Evolutionary conservation across 1,140 invertebrate genomes (phyloP).

Genomic region (Orius insidiosus): DNA sequence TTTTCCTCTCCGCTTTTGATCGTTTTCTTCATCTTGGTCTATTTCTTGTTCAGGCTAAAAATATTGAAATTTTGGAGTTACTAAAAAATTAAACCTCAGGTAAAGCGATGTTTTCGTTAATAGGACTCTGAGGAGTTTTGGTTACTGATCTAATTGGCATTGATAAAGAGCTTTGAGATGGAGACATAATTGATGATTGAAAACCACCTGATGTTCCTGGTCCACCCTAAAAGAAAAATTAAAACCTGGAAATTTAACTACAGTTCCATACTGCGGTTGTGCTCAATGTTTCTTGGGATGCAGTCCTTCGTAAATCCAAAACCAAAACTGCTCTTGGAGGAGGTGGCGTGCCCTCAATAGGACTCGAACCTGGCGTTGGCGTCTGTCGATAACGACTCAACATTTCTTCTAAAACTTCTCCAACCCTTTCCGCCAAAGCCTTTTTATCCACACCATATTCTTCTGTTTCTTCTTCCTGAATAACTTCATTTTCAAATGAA

Average conservation of each 20-base stretch:
- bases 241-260: background rate
- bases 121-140: conserved; percentile 2
- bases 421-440: conserved; percentile 6
- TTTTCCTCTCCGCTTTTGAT: conserved; percentile 6
- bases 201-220: conserved; percentile 7
- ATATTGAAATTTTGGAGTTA: background rate
- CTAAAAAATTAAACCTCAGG: background rate
- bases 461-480: conserved; percentile 4
- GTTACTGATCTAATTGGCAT: background rate
- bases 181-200: conserved; percentile 8
- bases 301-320: conserved; percentile 7
- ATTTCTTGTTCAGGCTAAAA: conserved; percentile 7
- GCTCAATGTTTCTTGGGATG: conserved; percentile 12
- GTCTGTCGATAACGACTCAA: background rate
- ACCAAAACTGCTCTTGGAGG: conserved; percentile 8
- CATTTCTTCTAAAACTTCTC: conserved; percentile 11
- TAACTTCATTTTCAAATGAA: conserved; percentile 2
- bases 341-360: background rate
- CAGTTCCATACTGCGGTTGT: background rate
- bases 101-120: background rate
- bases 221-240: conserved; percentile 1
- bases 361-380: background rate
- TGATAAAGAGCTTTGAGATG: conserved; percentile 3
- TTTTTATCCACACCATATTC: conserved; percentile 4
- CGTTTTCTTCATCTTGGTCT: conserved; percentile 8